Evolutionary conservation across 2,113 vertebrate genomes (phyloP).

Genomic region (Embiotoca jacksoni): DNA sequence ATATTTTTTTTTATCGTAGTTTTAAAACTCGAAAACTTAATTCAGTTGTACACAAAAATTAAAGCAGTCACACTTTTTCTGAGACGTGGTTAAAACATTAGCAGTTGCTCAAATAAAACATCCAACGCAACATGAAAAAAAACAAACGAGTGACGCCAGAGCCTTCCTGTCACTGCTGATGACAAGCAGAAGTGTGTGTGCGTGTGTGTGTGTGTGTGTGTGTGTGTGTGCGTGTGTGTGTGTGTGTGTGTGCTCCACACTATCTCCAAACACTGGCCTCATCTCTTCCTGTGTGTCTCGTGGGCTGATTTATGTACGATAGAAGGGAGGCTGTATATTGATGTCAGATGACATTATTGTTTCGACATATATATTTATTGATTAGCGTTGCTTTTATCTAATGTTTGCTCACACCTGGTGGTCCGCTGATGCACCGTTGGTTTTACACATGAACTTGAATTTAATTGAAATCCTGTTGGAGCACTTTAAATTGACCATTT

Average conservation of each 20-base stretch:
- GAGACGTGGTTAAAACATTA: background rate
- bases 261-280: background rate
- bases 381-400: background rate
- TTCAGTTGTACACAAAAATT: background rate
- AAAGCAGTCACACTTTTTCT: background rate
- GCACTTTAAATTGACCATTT: too few species aligned
- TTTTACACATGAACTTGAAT: too few species aligned
- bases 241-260: background rate
- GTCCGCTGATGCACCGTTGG: too few species aligned
- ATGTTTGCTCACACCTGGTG: too few species aligned
- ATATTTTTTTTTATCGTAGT: background rate
- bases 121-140: slow-evolving; percentile 1
- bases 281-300: slow-evolving; percentile 39
- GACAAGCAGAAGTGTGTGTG: slow-evolving; percentile 31
- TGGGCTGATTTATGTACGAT: background rate
- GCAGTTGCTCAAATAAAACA: slow-evolving; percentile 40
- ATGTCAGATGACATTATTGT: background rate
- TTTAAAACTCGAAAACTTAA: background rate
- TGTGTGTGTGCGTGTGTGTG: slow-evolving; percentile 4
- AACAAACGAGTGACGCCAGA: slow-evolving; percentile 9
- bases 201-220: background rate
- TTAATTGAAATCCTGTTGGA: too few species aligned
- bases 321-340: background rate
- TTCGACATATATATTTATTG: background rate
- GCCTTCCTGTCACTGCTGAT: slow-evolving; percentile 69